Evolutionary conservation across 2,888 invertebrate genomes (phyloP), one percentile per base, ranked within the genome.

Genomic region (Lagria hirta): DNA sequence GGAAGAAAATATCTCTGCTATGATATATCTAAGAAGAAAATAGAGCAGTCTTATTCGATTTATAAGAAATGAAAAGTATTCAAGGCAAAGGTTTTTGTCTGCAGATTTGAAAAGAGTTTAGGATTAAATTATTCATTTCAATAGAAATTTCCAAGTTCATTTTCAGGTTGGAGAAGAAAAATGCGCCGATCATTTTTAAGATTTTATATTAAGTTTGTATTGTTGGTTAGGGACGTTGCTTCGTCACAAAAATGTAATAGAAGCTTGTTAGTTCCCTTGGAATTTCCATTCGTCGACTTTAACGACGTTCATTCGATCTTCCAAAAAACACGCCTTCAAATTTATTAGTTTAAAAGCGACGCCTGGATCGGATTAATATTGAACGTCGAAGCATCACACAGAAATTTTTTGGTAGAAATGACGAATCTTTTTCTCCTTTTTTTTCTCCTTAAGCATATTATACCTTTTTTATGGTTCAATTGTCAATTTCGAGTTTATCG

Each of bases 181-280:
- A 49, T 53, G 52, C 45, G 38, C 51, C 41, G 50, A 53, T 57
- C 54, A 51, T 54, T 51, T 51, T 48, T 46, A 48, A 56, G 49
- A 56, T 54, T 51, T 54, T 48, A 44, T 54, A 56, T 54, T 49
- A 46, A 48, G 53, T 54, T 56, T 54, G 50, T 51, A 50, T 54
- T 54, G 50, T 51, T 28, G 51, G 27, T 17, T 22, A 26, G 16
- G 24, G 12, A 13, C 29, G 20, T n/a, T 17, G 30, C 33, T 57
- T 55, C 53, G 53, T 55, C 55, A 52, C 42, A 47, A 45, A 52
- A 50, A 52, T 53, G 51, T 51, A 49, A 54, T 54, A 49, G 51
- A 48, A 46, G 45, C 43, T 47, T 47, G 50, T 49, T 51, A 43
- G 38, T 51, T 33, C 43, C 26, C 8, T 16, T 18, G 26, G 28